Evolutionary conservation across 1,140 invertebrate species (phyloP).

Genomic region (Orussus abietinus): DNA sequence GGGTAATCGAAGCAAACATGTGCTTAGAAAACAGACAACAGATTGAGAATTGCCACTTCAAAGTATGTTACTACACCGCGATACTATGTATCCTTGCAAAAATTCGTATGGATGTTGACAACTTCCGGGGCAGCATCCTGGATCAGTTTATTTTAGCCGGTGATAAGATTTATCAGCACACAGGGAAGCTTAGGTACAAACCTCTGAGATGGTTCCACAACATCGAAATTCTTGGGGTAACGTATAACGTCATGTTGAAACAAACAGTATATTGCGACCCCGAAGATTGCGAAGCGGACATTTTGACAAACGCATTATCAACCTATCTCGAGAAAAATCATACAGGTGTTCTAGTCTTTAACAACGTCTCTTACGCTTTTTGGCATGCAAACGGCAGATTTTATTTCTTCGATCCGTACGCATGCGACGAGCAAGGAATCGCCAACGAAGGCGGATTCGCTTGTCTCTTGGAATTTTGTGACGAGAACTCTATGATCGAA

Average conservation of each 20-base stretch:
- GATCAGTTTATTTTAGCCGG: slow-evolving; percentile 33
- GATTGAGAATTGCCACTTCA: slow-evolving; percentile 28
- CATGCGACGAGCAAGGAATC: slow-evolving; percentile 36
- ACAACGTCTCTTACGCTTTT: slow-evolving; percentile 37
- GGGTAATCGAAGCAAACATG: slow-evolving; percentile 29
- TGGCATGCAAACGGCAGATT: slow-evolving; percentile 30
- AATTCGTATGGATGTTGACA: slow-evolving; percentile 23
- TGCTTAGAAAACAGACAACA: slow-evolving; percentile 22
- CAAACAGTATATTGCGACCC: slow-evolving; percentile 33
- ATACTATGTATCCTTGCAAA: slow-evolving; percentile 41
- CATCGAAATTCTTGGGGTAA: slow-evolving; percentile 26
- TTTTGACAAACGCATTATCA: slow-evolving; percentile 17
- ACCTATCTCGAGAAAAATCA: slow-evolving; percentile 29
- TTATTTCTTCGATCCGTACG: slow-evolving; percentile 46
- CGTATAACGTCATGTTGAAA: slow-evolving; percentile 37
- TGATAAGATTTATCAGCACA: slow-evolving; percentile 28
- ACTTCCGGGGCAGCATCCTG: slow-evolving; percentile 26
- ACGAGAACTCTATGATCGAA: slow-evolving; percentile 23
- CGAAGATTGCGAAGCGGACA: slow-evolving; percentile 22
- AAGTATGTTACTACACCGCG: slow-evolving; percentile 37
- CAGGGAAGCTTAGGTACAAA: slow-evolving; percentile 34
- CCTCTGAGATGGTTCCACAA: slow-evolving; percentile 31
- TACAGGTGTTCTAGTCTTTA: slow-evolving; percentile 41
- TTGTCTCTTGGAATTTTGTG: slow-evolving; percentile 33
- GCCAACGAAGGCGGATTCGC: slow-evolving; percentile 21